Conservation (phyloP, 2,888 invertebrate genomes). For the Sinelater perroti region DNA sequence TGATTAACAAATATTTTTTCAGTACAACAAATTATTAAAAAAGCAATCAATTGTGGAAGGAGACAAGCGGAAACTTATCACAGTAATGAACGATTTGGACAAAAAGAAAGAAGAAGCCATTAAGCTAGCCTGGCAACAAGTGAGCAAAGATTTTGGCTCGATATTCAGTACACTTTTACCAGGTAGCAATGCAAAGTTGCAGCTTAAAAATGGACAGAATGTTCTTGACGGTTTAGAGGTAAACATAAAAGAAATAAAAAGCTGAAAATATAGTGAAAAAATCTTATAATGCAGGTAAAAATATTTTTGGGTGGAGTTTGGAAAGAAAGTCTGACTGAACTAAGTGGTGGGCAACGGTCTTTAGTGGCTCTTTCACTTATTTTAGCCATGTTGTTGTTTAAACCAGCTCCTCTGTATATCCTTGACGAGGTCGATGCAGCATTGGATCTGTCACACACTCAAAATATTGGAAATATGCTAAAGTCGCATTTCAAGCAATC, state of each 20-base stretch:
- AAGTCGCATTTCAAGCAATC: slow-evolving; percentile 89
- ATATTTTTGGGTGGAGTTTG: slow-evolving; percentile 93
- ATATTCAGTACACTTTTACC: slow-evolving; percentile 93
- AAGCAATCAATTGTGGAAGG: slow-evolving; percentile 74
- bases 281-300: slow-evolving; percentile 71
- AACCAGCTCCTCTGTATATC: slow-evolving; percentile 98
- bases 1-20: slow-evolving; percentile 36
- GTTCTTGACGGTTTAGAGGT: slow-evolving; percentile 91
- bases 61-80: slow-evolving; percentile 77
- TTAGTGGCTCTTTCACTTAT: slow-evolving; percentile 96
- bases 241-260: no score
- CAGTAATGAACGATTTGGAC: slow-evolving; percentile 88
- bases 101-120: slow-evolving; percentile 88
- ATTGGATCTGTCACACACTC: slow-evolving; percentile 96
- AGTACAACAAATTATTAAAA: slow-evolving; percentile 70
- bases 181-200: slow-evolving; percentile 88
- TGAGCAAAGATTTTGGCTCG: slow-evolving; percentile 92
- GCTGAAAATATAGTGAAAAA: not conserved
- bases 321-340: slow-evolving; percentile 95
- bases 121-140: slow-evolving; percentile 82
- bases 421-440: slow-evolving; percentile 99
- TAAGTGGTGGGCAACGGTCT: slow-evolving; percentile 97
- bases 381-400: slow-evolving; percentile 94
- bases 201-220: slow-evolving; percentile 75
- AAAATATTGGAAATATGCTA: slow-evolving; percentile 97